A percentile compares a stretch with the other conserved stretches of the same genome.
Evolutionary conservation across 2,888 invertebrate genomes (phyloP).

Genomic region (Stenodera caucasica): DNA sequence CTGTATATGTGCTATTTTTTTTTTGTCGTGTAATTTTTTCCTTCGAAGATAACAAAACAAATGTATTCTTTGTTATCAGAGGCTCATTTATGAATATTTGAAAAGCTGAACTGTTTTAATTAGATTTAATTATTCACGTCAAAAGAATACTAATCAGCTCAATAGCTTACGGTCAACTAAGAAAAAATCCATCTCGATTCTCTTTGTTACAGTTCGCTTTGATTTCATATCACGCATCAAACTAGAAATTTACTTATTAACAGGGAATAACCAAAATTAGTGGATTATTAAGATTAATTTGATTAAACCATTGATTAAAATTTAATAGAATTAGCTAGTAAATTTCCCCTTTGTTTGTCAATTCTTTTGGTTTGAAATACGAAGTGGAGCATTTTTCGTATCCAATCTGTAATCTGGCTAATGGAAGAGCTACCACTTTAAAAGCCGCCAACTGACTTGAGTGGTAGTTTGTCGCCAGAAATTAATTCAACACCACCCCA

Average conservation of each 20-base stretch:
- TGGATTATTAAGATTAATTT: not conserved
- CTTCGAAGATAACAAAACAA: no score
- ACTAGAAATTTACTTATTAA: constrained; percentile 3
- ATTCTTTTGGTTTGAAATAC: constrained; percentile 10
- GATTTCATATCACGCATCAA: constrained; percentile 2
- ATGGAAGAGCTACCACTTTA: constrained; percentile 47
- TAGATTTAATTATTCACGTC: constrained; percentile 26
- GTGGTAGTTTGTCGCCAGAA: constrained; percentile 40
- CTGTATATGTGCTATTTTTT: no score
- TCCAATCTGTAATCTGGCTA: constrained; percentile 45
- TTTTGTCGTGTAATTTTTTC: no score
- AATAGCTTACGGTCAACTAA: constrained; percentile 20
- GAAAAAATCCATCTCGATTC: constrained; percentile 21
- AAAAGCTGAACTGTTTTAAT: constrained; percentile 14
- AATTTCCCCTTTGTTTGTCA: not conserved
- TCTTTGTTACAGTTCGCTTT: constrained; percentile 23
- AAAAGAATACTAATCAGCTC: constrained; percentile 23
- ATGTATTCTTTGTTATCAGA: no score
- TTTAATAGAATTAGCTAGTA: constrained; percentile 10
- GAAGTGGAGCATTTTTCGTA: constrained; percentile 16
- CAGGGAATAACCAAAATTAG: not conserved
- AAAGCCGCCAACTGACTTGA: constrained; percentile 48
- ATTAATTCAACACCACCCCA: not conserved
- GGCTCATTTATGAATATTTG: no score
- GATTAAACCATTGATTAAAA: constrained; percentile 13